Evolutionary conservation across 2,113 vertebrate genomes (phyloP).

Genomic region (Apodemus speciosus): DNA sequence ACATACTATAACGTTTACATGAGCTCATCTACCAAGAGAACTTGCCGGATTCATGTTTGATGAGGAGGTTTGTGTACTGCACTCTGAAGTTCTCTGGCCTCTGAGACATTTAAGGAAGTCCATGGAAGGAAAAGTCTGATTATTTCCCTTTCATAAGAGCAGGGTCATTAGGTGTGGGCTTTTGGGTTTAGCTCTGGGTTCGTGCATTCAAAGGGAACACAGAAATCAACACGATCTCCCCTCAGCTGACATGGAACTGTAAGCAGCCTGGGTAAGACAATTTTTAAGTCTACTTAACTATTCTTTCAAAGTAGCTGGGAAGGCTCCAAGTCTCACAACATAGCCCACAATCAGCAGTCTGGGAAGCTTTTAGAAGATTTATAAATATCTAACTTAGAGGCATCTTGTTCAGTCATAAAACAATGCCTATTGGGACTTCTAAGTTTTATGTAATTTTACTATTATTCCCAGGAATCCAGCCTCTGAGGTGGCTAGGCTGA

Average conservation of each 20-base stretch:
- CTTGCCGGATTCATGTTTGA: background rate
- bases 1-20: background rate
- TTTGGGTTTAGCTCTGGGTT: background rate
- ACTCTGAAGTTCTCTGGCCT: background rate
- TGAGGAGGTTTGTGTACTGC: background rate
- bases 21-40: background rate
- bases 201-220: background rate
- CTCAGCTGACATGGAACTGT: background rate
- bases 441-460: conserved; percentile 28
- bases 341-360: background rate
- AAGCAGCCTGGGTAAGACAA: background rate
- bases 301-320: background rate
- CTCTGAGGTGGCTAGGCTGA: background rate
- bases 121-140: background rate
- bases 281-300: background rate
- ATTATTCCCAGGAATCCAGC: background rate
- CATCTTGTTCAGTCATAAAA: background rate
- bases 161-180: too few species aligned
- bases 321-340: background rate
- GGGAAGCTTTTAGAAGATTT: background rate
- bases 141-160: background rate
- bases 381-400: background rate
- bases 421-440: background rate
- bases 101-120: background rate
- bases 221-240: background rate